Evolutionary conservation across 2,888 invertebrate species (phyloP), one percentile per base, ranked within the genome.

Genomic region (Carpatolechia fugitivella): DNA sequence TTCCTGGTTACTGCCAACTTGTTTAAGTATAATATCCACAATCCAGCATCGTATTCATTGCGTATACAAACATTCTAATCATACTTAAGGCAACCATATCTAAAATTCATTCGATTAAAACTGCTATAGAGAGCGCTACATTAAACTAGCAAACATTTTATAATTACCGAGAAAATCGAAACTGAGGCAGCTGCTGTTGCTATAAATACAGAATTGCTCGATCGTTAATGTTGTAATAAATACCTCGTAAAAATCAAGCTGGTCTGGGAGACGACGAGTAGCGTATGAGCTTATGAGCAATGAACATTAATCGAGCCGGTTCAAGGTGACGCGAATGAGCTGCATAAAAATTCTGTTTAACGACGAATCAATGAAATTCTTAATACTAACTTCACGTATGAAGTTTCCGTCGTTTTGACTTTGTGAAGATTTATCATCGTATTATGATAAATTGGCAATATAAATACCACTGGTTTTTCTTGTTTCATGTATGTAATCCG

Each of bases 211-310:
- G 64, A 68, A 73, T 66, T 64, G 61, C 59, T 61, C 59, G 62
- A 68, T 69, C 69, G 65, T 69, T 70, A 64, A 59, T 65, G 64
- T 62, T 63, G 71, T 68, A 75, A 73, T 78, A 74, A 74, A 76
- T 75, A 70, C 67, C 69, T 73, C 75, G 68, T 72, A 69, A 74
- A 74, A 71, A 70, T 72, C 69, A 69, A 70, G 65, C 66, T 68
- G 64, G 62, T 58, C 65, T 65, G 66, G 65, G 66, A 69, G 66
- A 69, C 63, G 62, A 68, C 61, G 63, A 68, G 62, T 60, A 60
- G 63, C 62, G 63, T 66, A 65, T 60, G 65, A 62, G 62, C 62
- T 63, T 55, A 57, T 59, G 58, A 60, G 55, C 59, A 62, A 60
- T 56, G 57, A 55, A 58, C 51, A 61, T 58, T 55, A 57, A 62